Conservation (phyloP, 2,113 vertebrate genomes). For the Dipodomys stephensi region DNA sequence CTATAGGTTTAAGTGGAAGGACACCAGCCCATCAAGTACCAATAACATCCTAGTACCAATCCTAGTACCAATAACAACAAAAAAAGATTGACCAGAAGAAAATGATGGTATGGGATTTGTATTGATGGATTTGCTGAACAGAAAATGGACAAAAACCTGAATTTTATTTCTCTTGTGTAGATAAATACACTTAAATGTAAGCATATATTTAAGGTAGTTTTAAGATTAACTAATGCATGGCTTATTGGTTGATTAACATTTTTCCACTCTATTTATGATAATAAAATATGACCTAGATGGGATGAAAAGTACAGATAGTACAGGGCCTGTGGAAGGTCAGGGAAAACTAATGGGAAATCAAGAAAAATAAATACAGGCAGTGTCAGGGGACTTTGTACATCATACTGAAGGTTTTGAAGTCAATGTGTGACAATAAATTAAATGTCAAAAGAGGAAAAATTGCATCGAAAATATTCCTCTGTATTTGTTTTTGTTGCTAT, state of each 20-base stretch:
- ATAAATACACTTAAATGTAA: neutral
- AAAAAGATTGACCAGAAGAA: neutral
- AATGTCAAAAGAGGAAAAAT: constrained; percentile 46
- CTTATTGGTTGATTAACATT: neutral
- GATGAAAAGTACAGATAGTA: neutral
- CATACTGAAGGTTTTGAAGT: neutral
- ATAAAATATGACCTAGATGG: constrained; percentile 1
- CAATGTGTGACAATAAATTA: constrained; percentile 38
- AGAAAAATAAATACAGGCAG: constrained; percentile 20
- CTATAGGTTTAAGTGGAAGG: too few species aligned
- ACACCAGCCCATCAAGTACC: too few species aligned
- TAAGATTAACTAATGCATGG: neutral
- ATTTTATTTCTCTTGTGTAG: neutral
- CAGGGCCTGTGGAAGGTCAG: neutral
- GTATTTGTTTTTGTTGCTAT: constrained; percentile 18
- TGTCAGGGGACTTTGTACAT: neutral
- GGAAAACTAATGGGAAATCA: neutral
- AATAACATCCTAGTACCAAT: too few species aligned
- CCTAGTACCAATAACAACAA: too few species aligned
- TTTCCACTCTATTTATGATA: neutral
- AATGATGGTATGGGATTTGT: neutral
- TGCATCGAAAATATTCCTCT: neutral
- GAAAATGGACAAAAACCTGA: neutral
- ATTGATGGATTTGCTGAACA: neutral
- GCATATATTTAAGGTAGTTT: neutral